Conservation (phyloP, 2,888 invertebrate species). For the Leucoma salicis region DNA sequence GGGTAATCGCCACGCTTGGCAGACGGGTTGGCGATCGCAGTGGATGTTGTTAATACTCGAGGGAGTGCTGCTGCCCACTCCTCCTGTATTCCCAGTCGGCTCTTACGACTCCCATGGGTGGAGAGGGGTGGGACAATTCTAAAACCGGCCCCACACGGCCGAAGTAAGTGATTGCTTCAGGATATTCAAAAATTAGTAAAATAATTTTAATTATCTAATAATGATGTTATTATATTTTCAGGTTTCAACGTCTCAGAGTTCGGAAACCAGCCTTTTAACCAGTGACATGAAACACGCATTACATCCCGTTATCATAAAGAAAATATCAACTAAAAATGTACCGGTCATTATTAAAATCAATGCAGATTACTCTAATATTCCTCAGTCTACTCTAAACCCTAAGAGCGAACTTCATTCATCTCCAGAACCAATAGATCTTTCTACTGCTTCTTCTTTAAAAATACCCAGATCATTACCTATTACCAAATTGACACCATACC, state of each 20-base stretch:
- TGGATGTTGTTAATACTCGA: too few relatives aligned
- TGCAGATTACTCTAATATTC: slow-evolving; percentile 25
- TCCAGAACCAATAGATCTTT: not conserved
- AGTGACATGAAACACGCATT: slow-evolving; percentile 45
- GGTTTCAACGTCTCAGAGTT: slow-evolving; percentile 16
- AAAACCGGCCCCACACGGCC: too few relatives aligned
- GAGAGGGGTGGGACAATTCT: too few relatives aligned
- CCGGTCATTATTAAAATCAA: slow-evolving; percentile 54
- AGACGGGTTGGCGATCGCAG: too few relatives aligned
- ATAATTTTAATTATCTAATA: not conserved
- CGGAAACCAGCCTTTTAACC: slow-evolving; percentile 48
- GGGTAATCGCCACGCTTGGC: too few relatives aligned
- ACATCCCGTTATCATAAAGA: slow-evolving; percentile 46
- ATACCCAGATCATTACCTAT: not conserved
- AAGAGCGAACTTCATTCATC: not conserved
- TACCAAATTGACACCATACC: slow-evolving; percentile 17
- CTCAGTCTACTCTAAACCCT: not conserved
- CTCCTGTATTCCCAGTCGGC: too few relatives aligned
- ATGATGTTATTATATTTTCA: slow-evolving; percentile 8
- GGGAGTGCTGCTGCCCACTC: too few relatives aligned
- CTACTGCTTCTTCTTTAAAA: slow-evolving; percentile 11
- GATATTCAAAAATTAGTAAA: not conserved
- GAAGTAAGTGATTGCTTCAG: too few relatives aligned
- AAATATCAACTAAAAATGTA: slow-evolving; percentile 37
- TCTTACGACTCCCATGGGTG: too few relatives aligned